Conservation (phyloP, 2,113 vertebrate species). For the Aldabrachelys gigantea region DNA sequence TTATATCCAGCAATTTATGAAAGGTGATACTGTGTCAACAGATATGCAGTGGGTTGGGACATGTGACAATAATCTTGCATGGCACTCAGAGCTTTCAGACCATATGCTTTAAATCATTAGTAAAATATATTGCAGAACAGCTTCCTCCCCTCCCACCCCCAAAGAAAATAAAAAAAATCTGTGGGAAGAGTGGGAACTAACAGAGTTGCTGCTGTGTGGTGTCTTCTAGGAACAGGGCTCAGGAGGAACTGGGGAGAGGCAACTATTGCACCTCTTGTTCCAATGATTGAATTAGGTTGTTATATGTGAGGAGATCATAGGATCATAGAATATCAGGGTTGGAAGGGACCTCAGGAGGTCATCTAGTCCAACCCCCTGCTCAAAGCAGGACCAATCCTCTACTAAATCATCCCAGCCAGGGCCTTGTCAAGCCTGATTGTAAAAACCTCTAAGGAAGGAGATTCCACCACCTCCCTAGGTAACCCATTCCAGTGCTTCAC, state of each 20-base stretch:
- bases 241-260: neutral
- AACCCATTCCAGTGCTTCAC: no score
- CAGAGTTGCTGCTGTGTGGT: neutral
- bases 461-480: no score
- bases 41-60: constrained; percentile 27
- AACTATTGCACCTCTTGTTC: neutral
- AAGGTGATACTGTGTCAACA: constrained; percentile 65
- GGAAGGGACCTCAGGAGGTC: no score
- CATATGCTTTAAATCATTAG: constrained; percentile 62
- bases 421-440: no score
- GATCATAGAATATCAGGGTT: no score
- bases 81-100: constrained; percentile 43
- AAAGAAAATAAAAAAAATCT: neutral
- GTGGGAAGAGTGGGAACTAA: neutral
- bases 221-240: neutral
- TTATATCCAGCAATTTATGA: constrained; percentile 63
- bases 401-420: no score
- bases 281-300: neutral
- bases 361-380: no score
- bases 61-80: constrained; percentile 61
- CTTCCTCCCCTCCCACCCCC: neutral
- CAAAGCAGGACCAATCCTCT: no score
- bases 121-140: constrained; percentile 48
- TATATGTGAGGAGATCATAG: neutral
- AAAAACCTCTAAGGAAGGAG: no score